Percentiles rank a stretch among this genome's conserved stretches.
phyloP scores from a whole-genome alignment of 2,113 vertebrate genomes.

The Cynopterus brachyotis region DNA sequence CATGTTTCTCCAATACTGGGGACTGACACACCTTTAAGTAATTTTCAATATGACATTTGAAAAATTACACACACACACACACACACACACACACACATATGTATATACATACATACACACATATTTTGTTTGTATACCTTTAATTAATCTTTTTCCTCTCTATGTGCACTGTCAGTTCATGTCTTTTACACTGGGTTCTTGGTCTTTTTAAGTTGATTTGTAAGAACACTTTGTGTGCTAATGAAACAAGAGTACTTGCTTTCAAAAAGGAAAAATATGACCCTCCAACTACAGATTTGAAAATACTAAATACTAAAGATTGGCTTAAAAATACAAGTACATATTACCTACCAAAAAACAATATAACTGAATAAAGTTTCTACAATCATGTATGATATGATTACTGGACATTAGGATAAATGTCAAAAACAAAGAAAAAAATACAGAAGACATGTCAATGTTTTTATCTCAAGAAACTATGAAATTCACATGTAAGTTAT shows the following conservation, averaged over 20 bases:
- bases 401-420: slow-evolving; percentile 1
- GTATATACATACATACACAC: neutral
- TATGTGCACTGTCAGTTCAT: neutral
- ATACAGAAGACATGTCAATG: neutral
- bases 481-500: neutral
- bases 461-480: neutral
- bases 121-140: neutral
- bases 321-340: neutral
- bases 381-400: neutral
- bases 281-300: neutral
- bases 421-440: neutral
- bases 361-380: neutral
- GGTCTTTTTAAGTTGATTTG: neutral
- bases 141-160: neutral
- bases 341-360: neutral
- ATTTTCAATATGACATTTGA: neutral
- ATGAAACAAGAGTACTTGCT: neutral
- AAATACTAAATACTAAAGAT: slow-evolving; percentile 35
- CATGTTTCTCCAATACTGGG: neutral
- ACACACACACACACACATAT: neutral
- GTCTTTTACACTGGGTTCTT: neutral
- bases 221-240: neutral
- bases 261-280: neutral
- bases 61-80: neutral
- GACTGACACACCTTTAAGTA: neutral